These are phyloP conservation scores for Encarsia formosa DNA, from an alignment of 2,888 invertebrate species.

Conservation along the genomic window DNA sequence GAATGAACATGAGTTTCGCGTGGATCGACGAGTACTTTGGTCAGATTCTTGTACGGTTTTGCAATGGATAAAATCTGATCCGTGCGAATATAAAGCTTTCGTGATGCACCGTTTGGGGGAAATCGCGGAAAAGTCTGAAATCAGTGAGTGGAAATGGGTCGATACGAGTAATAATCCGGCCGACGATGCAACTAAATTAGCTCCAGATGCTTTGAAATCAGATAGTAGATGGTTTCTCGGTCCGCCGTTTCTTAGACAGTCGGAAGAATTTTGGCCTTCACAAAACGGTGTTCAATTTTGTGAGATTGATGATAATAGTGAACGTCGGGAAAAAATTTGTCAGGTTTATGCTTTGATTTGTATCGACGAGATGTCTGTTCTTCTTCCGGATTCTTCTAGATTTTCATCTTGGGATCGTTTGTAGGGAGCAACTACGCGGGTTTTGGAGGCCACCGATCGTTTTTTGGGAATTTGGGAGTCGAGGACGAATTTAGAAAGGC, in stretches of 20 bases:
- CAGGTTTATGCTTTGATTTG: neutral
- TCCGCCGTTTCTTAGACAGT: neutral
- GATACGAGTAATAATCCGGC: conserved; percentile 27
- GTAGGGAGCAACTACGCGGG: no score
- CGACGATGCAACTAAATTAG: conserved; percentile 20
- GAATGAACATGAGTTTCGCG: conserved; percentile 8
- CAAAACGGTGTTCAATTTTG: no score
- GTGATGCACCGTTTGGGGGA: conserved; percentile 28
- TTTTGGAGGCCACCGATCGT: no score
- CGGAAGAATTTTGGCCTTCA: neutral
- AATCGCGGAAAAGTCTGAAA: conserved; percentile 22
- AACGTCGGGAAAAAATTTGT: neutral
- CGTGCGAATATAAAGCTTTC: conserved; percentile 10
- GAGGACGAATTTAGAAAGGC: no score
- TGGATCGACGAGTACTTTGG: conserved; percentile 7
- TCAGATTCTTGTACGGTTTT: conserved; percentile 21
- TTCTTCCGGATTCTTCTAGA: neutral
- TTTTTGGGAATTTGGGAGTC: no score
- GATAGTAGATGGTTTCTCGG: conserved; percentile 7
- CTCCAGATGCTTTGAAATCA: neutral
- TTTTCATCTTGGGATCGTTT: no score
- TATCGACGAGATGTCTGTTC: no score
- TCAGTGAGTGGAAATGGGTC: conserved; percentile 25
- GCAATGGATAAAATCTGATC: conserved; percentile 18
- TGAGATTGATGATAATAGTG: neutral